Base-by-base conservation (phyloP, 2,797 vertebrate species). In the Trachops cirrhosus region DNA sequence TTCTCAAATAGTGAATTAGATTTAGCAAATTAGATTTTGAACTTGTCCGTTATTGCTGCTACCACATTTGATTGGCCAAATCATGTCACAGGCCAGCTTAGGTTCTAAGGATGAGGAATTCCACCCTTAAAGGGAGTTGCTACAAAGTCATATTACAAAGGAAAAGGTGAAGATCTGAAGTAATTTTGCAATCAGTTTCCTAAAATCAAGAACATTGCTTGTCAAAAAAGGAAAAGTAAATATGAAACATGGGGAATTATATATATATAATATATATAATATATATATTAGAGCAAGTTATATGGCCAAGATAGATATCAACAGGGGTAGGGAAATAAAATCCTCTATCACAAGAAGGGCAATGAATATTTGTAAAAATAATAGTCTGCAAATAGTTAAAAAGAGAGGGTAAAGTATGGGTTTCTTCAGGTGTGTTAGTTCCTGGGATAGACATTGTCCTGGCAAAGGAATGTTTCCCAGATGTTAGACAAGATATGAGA, bases 351-450 rank as follows among this genome's bases (percentile, higher is more conserved):
- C 7, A 57, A 50, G 39, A 77, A 94, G 34, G 34, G 29, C 24
- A 89, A 41, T 41, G 21, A 34, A 39, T 92, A 90, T 62, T 87
- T 93, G 15, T 95, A 77, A 92, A 96, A 95, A 68, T 54, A 78
- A 18, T 64, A 68, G 29, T 64, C 16, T 83, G n/a, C n/a, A 50
- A 73, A 39, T 62, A 93, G 7, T 46, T 90, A 77, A 14, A 93
- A 44, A 82, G 12, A 41, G 15, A 67, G 15, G 10, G 29, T 34
- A 37, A 77, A 79, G 71, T 50, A 78, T 0, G 86, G 9, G 7
- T 95, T 86, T 94, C 39, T 89, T 79, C 26, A 70, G 93, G 87
- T 67, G 16, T 86, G 8, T 85, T 46, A 10, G 32, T 90, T 37
- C 37, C 22, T 48, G 32, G 68, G 29, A 79, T 59, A 92, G 34